Evolutionary conservation across 2,797 vertebrate species (phyloP).

Genomic region (Rousettus madagascariensis): DNA sequence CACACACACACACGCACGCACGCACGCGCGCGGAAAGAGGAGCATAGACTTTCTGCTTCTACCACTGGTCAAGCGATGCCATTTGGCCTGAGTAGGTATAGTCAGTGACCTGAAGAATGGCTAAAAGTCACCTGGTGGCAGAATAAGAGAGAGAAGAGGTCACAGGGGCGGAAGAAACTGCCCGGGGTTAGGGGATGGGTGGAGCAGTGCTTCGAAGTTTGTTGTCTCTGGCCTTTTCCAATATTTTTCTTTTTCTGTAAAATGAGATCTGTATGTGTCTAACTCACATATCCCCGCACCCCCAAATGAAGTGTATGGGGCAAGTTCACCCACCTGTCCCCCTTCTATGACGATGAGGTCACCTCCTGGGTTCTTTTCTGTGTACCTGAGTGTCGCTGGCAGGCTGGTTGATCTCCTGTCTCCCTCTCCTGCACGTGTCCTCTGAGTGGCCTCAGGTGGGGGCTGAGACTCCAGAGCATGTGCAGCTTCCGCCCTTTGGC

Average conservation of each 20-base stretch:
- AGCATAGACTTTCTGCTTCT: background rate
- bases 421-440: constrained; percentile 53
- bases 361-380: constrained; percentile 4
- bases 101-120: background rate
- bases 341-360: constrained; percentile 5
- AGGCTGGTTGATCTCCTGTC: constrained; percentile 26
- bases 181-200: background rate
- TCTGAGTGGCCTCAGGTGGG: constrained; percentile 55
- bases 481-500: background rate
- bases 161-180: background rate
- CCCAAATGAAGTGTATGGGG: background rate
- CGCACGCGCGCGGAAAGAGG: background rate
- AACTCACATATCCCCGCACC: background rate
- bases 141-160: constrained; percentile 23
- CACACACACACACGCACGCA: background rate
- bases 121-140: constrained; percentile 10
- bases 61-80: background rate
- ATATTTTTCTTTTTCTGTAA: background rate
- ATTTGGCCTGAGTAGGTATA: background rate
- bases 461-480: background rate
- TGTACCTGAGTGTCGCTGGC: background rate
- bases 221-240: constrained; percentile 51
- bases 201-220: background rate
- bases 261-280: background rate
- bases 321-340: background rate